Conservation (phyloP, 2,113 vertebrate species). For the Hydrochoerus hydrochaeris region DNA sequence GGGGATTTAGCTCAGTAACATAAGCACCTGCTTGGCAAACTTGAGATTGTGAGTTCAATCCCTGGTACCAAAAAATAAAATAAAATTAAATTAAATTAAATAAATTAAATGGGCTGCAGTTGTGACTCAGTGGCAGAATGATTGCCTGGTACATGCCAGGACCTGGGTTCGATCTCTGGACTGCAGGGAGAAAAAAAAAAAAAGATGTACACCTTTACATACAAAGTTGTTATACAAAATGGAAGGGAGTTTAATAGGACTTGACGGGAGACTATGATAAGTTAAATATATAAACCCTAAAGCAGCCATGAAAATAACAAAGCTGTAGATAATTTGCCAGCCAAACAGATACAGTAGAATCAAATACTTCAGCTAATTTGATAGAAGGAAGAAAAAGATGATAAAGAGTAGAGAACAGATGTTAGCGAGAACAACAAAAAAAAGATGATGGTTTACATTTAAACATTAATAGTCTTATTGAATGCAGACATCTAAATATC, state of each 20-base stretch:
- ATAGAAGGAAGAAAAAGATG: background rate
- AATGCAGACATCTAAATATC: conserved; percentile 12
- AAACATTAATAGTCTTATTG: background rate
- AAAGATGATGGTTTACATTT: background rate
- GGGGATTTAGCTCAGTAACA: no score
- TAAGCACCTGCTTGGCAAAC: no score
- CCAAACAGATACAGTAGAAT: background rate
- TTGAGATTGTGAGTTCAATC: no score
- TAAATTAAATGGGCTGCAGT: background rate
- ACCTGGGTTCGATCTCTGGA: background rate
- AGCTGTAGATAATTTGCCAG: background rate
- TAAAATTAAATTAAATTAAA: background rate
- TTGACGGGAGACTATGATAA: background rate
- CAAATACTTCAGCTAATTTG: background rate
- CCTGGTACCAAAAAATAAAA: no score
- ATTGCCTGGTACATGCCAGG: background rate
- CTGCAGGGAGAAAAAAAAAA: background rate
- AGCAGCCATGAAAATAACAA: background rate
- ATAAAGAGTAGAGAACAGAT: background rate
- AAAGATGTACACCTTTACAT: background rate
- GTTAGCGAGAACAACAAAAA: background rate
- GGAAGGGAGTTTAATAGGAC: background rate
- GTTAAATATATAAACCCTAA: conserved; percentile 7
- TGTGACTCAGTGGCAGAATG: background rate
- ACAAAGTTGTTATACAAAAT: background rate